phyloP scores from a whole-genome alignment of 2,888 invertebrate species.

The Ramazzottius varieornatus region DNA sequence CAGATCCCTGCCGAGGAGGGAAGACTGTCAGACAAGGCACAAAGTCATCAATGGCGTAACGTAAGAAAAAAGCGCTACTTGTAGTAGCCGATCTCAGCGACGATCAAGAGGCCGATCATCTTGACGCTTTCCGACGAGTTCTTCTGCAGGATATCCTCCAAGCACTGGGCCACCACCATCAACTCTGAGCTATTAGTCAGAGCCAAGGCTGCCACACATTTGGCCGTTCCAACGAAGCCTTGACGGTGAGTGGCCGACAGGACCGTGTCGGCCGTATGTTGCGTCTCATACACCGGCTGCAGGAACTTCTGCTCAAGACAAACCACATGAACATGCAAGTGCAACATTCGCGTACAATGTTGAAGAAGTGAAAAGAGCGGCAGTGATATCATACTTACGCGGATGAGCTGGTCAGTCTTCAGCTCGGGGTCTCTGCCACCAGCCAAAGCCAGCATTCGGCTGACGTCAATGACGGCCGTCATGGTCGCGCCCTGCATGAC shows the following conservation, averaged over 20 bases:
- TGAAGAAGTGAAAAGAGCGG: not conserved
- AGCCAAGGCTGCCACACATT: constrained; percentile 78
- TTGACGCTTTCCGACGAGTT: not conserved
- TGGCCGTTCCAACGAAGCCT: constrained; percentile 81
- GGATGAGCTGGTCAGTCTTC: not conserved
- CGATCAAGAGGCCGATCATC: not conserved
- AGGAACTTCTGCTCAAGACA: not conserved
- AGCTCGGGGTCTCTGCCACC: not conserved
- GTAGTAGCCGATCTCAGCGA: not conserved
- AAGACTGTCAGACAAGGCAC: not conserved
- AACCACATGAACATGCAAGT: not conserved
- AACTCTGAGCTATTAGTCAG: constrained; percentile 42
- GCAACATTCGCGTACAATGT: not conserved
- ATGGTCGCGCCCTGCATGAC: not conserved
- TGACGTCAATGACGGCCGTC: not conserved
- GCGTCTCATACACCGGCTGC: constrained; percentile 33
- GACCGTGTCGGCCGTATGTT: no score
- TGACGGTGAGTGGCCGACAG: constrained; percentile 17
- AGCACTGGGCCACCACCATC: constrained; percentile 26
- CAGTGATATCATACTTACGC: not conserved
- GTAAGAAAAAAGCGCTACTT: not conserved
- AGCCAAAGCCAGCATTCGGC: not conserved
- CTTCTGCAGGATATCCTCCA: constrained; percentile 20
- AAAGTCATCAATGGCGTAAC: not conserved
- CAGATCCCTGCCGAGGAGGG: not conserved